Conservation (phyloP, 2,797 vertebrate species). For the Pempheris klunzingeri region DNA sequence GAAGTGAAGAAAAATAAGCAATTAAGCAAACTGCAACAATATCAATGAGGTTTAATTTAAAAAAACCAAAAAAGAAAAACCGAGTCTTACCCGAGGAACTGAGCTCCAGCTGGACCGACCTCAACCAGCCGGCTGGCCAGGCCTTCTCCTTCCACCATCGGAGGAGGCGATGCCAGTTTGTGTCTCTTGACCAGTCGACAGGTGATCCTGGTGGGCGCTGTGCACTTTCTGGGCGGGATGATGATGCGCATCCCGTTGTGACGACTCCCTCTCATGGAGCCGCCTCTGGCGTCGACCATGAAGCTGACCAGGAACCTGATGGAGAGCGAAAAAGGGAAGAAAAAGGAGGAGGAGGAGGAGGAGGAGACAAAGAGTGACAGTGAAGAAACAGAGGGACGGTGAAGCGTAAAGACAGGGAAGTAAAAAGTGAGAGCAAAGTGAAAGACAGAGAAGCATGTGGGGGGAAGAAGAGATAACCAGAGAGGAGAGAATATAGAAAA, state of each 20-base stretch:
- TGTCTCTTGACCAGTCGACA: slow-evolving; percentile 97
- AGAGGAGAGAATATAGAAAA: slow-evolving; percentile 14
- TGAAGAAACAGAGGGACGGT: slow-evolving; percentile 7
- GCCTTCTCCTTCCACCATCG: slow-evolving; percentile 99
- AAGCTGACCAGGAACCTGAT: slow-evolving; percentile 98
- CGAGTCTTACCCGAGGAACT: slow-evolving; percentile 93
- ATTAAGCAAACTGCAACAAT: slow-evolving; percentile 26
- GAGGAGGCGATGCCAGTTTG: slow-evolving; percentile 96
- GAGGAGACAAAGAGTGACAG: slow-evolving; percentile 11
- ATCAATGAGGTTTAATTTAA: background rate
- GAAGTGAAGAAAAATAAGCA: slow-evolving; percentile 42
- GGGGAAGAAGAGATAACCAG: slow-evolving; percentile 3
- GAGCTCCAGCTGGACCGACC: slow-evolving; percentile 97
- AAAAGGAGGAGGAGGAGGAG: slow-evolving; percentile 16
- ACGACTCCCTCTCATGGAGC: slow-evolving; percentile 98
- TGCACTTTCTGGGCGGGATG: slow-evolving; percentile 98
- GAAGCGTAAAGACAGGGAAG: background rate
- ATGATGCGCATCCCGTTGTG: slow-evolving; percentile 99
- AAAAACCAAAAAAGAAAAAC: background rate
- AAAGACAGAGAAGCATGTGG: background rate
- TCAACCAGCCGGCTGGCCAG: slow-evolving; percentile 97
- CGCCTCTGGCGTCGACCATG: slow-evolving; percentile 98
- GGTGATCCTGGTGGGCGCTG: slow-evolving; percentile 97
- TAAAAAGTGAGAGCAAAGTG: background rate
- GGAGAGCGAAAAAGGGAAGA: background rate